phyloP scores from a whole-genome alignment of 2,797 vertebrate genomes.

The Cyprinella venusta region DNA sequence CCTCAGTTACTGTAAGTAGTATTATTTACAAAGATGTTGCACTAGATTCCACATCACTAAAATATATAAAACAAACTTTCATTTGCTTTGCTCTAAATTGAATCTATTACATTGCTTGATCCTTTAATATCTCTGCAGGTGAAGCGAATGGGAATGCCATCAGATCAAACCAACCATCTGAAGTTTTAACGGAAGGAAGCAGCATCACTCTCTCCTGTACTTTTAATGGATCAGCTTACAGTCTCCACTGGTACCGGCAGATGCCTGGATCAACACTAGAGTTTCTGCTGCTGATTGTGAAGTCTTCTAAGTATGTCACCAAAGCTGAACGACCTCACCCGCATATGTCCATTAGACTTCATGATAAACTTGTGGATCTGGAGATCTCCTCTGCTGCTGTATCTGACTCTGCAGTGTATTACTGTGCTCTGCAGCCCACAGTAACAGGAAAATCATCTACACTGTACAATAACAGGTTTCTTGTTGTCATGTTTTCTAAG shows the following conservation, averaged over 20 bases:
- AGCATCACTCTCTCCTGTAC: constrained; percentile 22
- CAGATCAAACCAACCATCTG: constrained; percentile 8
- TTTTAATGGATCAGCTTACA: neutral
- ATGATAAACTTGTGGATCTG: constrained; percentile 24
- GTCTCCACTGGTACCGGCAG: constrained; percentile 43
- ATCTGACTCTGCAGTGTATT: constrained; percentile 18
- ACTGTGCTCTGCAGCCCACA: constrained; percentile 43
- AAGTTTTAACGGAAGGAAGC: constrained; percentile 13
- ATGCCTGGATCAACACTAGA: constrained; percentile 34
- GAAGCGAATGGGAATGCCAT: neutral
- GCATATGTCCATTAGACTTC: neutral
- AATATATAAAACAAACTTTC: neutral
- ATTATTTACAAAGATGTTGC: too few species aligned
- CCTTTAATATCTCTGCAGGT: neutral
- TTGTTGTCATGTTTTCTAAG: neutral
- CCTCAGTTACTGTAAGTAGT: neutral
- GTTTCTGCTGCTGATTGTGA: constrained; percentile 18
- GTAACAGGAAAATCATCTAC: neutral
- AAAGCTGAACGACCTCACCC: neutral
- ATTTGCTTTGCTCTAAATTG: neutral
- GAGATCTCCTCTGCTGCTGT: neutral
- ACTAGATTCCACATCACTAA: neutral
- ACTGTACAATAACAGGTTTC: constrained; percentile 12
- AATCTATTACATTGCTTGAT: neutral
- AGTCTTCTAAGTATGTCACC: neutral